These are phyloP conservation scores for Zaprionus davidi DNA, from an alignment of 1,140 invertebrate genomes.

Conservation along the genomic window DNA sequence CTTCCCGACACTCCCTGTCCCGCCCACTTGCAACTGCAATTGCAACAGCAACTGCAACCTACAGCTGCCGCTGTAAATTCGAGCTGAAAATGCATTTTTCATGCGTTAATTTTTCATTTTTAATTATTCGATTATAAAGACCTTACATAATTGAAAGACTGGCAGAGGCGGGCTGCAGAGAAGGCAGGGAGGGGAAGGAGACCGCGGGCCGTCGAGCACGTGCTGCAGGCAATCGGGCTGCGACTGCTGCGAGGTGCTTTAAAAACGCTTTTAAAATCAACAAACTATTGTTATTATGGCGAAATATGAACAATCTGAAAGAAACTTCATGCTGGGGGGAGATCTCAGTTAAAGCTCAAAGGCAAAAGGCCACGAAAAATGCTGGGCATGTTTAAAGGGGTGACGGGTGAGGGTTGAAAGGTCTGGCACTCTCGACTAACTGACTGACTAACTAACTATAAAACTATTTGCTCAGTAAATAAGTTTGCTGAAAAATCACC, in stretches of 20 bases:
- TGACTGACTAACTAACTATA: slow-evolving; percentile 34
- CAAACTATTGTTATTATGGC: slow-evolving; percentile 9
- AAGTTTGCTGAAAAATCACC: slow-evolving; percentile 74
- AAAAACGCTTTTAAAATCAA: slow-evolving; percentile 33
- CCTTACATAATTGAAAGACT: slow-evolving; percentile 75
- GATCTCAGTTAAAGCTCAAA: slow-evolving; percentile 26
- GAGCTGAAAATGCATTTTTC: slow-evolving; percentile 77
- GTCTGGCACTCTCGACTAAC: slow-evolving; percentile 50
- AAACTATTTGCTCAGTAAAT: slow-evolving; percentile 76
- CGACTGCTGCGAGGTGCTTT: slow-evolving; percentile 8
- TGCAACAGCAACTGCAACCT: slow-evolving; percentile 1
- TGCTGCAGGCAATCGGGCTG: background rate
- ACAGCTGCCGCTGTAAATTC: slow-evolving; percentile 61
- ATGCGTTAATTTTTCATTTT: slow-evolving; percentile 82
- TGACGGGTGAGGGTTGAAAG: too few species aligned
- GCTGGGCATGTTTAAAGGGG: slow-evolving; percentile 16
- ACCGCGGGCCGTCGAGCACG: background rate
- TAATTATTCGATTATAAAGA: slow-evolving; percentile 82
- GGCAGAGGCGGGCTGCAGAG: slow-evolving; percentile 8
- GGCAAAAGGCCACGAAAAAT: slow-evolving; percentile 15
- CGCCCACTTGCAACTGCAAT: background rate
- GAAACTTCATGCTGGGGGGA: background rate
- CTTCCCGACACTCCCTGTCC: background rate
- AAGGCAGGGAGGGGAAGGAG: slow-evolving; percentile 9
- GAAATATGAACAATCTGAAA: background rate